Conservation (phyloP, 2,888 invertebrate genomes). For the Metellina segmentata region DNA sequence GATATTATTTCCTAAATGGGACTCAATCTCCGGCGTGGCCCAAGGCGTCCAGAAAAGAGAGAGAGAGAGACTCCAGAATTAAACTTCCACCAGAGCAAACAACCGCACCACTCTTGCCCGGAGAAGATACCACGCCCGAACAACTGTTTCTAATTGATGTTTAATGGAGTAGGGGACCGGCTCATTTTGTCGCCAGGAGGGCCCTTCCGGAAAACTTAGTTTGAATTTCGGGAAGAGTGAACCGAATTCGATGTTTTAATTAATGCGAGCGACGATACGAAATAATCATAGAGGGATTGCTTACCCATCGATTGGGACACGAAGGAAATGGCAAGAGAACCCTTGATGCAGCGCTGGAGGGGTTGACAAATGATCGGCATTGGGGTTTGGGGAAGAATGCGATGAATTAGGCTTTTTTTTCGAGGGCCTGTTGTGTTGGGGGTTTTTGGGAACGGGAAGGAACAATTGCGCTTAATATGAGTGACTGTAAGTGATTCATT, state of each 20-base stretch:
- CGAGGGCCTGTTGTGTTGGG: background rate
- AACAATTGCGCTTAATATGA: background rate
- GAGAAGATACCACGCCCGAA: constrained; percentile 40
- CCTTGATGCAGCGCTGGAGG: background rate
- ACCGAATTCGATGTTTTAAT: constrained; percentile 68
- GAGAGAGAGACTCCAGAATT: constrained; percentile 16
- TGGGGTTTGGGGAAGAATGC: background rate
- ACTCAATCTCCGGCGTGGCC: constrained; percentile 23
- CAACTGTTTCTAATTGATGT: constrained; percentile 72
- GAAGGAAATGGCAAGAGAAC: constrained; percentile 14
- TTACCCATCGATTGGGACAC: constrained; percentile 36
- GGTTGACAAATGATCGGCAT: constrained; percentile 42
- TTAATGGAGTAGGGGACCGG: constrained; percentile 67
- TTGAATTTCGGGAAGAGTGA: constrained; percentile 65
- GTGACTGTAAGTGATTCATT: background rate
- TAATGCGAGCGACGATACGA: constrained; percentile 67
- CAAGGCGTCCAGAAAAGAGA: background rate
- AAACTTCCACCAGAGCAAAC: constrained; percentile 61
- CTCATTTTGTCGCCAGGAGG: constrained; percentile 61
- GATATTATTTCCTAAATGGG: constrained; percentile 47
- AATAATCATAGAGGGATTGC: constrained; percentile 69
- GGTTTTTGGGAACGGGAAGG: background rate
- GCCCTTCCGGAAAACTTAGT: constrained; percentile 56
- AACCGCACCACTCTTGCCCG: constrained; percentile 7
- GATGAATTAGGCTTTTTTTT: constrained; percentile 8